phyloP scores from a whole-genome alignment of 2,888 invertebrate genomes.

The Poecilobothrus nobilitatus region DNA sequence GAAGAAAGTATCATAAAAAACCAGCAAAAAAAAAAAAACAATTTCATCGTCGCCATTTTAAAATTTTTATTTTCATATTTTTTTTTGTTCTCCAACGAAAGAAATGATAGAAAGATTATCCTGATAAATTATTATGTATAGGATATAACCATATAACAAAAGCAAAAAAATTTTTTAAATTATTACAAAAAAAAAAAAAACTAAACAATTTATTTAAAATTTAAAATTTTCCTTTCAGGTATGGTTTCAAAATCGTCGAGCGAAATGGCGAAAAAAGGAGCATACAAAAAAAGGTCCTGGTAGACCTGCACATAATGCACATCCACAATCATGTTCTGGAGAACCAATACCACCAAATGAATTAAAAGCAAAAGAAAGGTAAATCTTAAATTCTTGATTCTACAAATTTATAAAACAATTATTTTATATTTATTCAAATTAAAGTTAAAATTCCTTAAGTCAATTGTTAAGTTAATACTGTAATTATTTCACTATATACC shows the following conservation, averaged over 20 bases:
- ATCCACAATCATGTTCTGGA: conserved; percentile 94
- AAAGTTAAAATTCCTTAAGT: background rate
- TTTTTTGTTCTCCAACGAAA: too few relatives aligned
- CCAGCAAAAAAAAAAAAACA: too few relatives aligned
- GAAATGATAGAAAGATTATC: too few relatives aligned
- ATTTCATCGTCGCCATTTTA: too few relatives aligned
- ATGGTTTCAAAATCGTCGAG: conserved; percentile 98
- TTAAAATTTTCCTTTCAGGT: conserved; percentile 54
- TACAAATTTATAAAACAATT: conserved; percentile 3
- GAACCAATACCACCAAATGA: conserved; percentile 93
- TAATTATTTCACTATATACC: too few relatives aligned
- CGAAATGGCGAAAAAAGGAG: conserved; percentile 99
- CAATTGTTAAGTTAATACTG: background rate
- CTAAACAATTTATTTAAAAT: too few relatives aligned
- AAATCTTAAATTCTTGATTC: conserved; percentile 30
- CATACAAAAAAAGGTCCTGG: conserved; percentile 98
- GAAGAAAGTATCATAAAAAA: too few relatives aligned
- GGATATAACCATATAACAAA: too few relatives aligned
- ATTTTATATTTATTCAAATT: conserved; percentile 3
- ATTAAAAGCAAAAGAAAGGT: conserved; percentile 72
- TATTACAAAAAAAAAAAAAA: too few relatives aligned
- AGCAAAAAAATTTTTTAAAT: too few relatives aligned
- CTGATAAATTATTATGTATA: too few relatives aligned
- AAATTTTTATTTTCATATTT: too few relatives aligned
- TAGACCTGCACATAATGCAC: conserved; percentile 95